Base-by-base conservation (phyloP, 2,888 invertebrate genomes). In the Drosophila siamana region DNA sequence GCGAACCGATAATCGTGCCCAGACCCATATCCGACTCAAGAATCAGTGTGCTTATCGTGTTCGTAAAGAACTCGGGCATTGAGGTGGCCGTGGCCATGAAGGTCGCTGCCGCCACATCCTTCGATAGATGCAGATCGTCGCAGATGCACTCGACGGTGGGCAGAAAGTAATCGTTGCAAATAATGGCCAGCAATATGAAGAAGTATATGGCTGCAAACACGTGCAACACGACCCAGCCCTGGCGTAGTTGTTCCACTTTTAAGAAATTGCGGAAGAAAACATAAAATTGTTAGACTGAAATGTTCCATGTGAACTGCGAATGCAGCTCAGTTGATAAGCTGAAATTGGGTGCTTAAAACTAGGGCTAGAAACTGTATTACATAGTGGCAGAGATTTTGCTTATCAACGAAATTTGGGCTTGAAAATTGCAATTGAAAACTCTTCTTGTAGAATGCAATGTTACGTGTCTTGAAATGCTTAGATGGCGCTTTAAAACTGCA, bases 21-120 rank as follows among this genome's bases (percentile, higher is more conserved):
- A 97, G 94, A 0, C 98, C 98, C 91, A 98, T 95, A 86, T 97
- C 97, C 0, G 96, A 96, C 74, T 95, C 93, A 0, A 97, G 96
- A 9, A 97, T 92, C 83, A 97, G 96, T 0, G 97, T 97, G 3
- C 97, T 97, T 48, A 99, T 96, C 36, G 98, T 94, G 89, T 97
- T 98, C 41, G 98, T 97, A 92, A 98, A 98, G 71, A 98, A 94
- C 92, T 99, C 98, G 0, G 98, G 98, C 74, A 97, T 96, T 13
- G 98, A 97, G 1, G 98, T 98, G 3, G 98, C 99, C 0, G 98
- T 95, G 0, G 99, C 96, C 97, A 99, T 98, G 86, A 99, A 98
- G 0, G 98, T 99, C 2, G 99, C 99, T 0, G 98, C 99, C 0
- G 98, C 98, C 11, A 99, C 97, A 92, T 99, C 98, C 93, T 95